Base-by-base conservation (phyloP, 2,888 invertebrate species). In the Strigamia transsilvanica region DNA sequence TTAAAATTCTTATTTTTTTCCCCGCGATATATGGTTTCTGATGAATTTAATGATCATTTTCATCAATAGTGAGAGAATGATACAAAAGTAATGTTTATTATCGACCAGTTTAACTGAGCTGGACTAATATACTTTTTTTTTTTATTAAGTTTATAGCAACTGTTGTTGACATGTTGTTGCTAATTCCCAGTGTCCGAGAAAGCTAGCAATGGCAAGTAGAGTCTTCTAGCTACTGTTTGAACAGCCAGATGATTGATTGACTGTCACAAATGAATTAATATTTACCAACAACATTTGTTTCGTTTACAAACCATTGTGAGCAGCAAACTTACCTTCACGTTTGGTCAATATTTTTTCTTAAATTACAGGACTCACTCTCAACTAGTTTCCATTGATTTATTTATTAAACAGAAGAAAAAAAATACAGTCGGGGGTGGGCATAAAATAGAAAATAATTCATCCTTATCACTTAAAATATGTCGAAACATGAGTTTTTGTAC, bases 1-100 rank as follows among this genome's bases (percentile, higher is more conserved):
- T 66, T 66, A 27, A 7, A 27, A 27, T 66, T 66, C 66, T 15
- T 15, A 13, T 32, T 66, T 32, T 66, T 23, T 61, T n/a, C n/a
- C n/a, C 23, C 51, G 4, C 51, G 51, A 51, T 34, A 15, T 61
- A 61, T 61, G 61, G 61, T 61, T 66, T 66, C 66, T 66, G 66
- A 66, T 66, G 66, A 66, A 66, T 66, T 66, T 66, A 66, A 66
- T 66, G 66, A 66, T 66, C 66, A 66, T 66, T 66, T 66, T 66
- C 66, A 66, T 66, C 66, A 66, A 66, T 66, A 66, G 34, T 34
- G 66, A 66, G 66, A 13, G 66, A 66, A 23, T 66, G 66, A 66
- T 66, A 66, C 66, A 66, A 66, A 66, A 66, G 66, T 66, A 66
- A 66, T 66, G 66, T 66, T 66, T 66, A 66, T 66, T 66, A 66